A percentile compares a stretch with the other conserved stretches of the same genome.
These are phyloP conservation scores for Watsonalla binaria DNA, from an alignment of 2,888 invertebrate genomes.

Conservation along the genomic window DNA sequence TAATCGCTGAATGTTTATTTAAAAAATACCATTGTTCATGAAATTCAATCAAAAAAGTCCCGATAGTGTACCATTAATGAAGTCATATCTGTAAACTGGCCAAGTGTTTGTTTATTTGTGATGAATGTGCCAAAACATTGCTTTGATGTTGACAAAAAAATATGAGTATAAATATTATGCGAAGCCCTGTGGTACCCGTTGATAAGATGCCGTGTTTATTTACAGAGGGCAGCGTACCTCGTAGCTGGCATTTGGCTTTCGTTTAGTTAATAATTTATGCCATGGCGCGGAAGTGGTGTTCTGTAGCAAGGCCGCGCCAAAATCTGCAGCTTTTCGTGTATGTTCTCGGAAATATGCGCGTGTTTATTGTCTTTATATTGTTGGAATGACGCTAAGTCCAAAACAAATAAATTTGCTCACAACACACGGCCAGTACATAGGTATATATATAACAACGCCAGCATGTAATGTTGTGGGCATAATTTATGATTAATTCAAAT, in stretches of 20 bases:
- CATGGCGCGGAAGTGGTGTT: not conserved
- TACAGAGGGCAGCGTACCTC: slow-evolving; percentile 9
- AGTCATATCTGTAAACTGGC: not conserved
- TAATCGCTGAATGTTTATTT: too few species aligned
- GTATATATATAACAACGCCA: slow-evolving; percentile 4
- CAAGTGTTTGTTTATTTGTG: slow-evolving; percentile 2
- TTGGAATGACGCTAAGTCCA: slow-evolving; percentile 19
- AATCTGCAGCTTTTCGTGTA: slow-evolving; percentile 10
- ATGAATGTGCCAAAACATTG: slow-evolving; percentile 5
- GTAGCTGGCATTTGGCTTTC: slow-evolving; percentile 10
- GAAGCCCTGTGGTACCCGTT: slow-evolving; percentile 7
- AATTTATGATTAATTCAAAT: slow-evolving; percentile 28
- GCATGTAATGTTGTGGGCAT: slow-evolving; percentile 10
- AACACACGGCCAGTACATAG: slow-evolving; percentile 5
- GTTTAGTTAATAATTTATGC: slow-evolving; percentile 12
- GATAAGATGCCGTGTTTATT: slow-evolving; percentile 18
- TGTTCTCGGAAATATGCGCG: slow-evolving; percentile 15
- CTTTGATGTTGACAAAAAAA: not conserved
- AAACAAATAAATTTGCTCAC: slow-evolving; percentile 19
- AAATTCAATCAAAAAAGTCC: too few species aligned
- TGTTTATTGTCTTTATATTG: slow-evolving; percentile 23
- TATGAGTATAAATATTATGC: slow-evolving; percentile 1
- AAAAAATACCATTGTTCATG: not conserved
- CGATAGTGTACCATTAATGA: not conserved
- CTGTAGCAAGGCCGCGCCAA: not conserved